phyloP scores from a whole-genome alignment of 2,113 vertebrate genomes.

The Podiceps cristatus region DNA sequence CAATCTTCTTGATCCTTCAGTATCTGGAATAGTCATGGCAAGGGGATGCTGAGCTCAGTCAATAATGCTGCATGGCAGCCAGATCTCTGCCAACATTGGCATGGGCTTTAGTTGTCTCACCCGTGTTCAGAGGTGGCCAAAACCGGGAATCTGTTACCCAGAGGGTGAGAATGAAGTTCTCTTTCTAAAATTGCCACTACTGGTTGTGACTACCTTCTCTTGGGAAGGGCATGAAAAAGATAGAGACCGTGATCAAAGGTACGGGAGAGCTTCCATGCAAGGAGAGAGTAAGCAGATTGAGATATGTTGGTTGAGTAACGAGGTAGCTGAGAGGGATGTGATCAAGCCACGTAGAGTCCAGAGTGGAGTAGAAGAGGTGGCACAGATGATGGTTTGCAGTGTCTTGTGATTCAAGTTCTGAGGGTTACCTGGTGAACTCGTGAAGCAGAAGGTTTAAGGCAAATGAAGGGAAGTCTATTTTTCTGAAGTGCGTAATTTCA shows the following conservation, averaged over 20 bases:
- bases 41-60: neutral
- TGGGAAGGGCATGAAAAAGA: neutral
- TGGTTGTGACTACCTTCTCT: neutral
- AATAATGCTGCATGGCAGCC: neutral
- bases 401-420: neutral
- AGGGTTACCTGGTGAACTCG: neutral
- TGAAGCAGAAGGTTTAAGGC: neutral
- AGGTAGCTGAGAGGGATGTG: neutral
- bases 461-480: neutral
- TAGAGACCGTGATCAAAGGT: neutral
- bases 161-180: neutral
- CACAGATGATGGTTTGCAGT: neutral
- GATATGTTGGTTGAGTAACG: neutral
- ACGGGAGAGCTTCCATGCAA: neutral
- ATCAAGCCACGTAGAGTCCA: neutral
- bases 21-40: neutral
- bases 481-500: neutral
- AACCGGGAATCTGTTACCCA: neutral
- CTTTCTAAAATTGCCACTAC: neutral
- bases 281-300: neutral
- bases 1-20: neutral
- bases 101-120: neutral
- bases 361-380: neutral
- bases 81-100: fast-evolving
- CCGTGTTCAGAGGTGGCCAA: neutral